Evolutionary conservation across 2,113 vertebrate genomes (phyloP).

Genomic region (Nothobranchius kuhntae): DNA sequence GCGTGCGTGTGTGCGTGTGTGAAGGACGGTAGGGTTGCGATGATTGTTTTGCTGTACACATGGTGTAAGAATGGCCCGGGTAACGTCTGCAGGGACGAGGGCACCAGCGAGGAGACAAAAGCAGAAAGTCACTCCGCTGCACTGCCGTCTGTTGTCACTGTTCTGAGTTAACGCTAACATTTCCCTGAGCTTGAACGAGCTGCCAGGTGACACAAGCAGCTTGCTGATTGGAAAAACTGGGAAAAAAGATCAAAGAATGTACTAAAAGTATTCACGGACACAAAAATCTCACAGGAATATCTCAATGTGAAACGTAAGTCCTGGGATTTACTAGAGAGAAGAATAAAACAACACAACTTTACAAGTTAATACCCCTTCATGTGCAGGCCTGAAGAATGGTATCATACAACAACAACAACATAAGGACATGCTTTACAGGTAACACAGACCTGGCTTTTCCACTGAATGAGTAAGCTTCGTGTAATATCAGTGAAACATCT

Average conservation of each 20-base stretch:
- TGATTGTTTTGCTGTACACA: conserved; percentile 59
- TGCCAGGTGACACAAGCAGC: conserved; percentile 62
- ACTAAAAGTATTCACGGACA: conserved; percentile 21
- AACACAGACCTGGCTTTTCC: no score
- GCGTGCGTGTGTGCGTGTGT: conserved; percentile 7
- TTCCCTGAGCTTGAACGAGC: conserved; percentile 60
- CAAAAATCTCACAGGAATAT: conserved; percentile 6
- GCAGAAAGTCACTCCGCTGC: conserved; percentile 58
- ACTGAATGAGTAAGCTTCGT: no score
- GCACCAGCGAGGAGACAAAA: conserved; percentile 40
- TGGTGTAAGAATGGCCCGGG: conserved; percentile 48
- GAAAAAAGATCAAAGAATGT: conserved; percentile 4
- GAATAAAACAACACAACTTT: neutral
- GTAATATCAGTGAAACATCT: no score
- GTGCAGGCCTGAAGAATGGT: no score
- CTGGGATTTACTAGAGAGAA: neutral
- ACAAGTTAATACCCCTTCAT: neutral
- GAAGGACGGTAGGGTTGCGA: conserved; percentile 46
- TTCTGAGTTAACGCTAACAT: conserved; percentile 64
- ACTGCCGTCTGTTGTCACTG: conserved; percentile 59
- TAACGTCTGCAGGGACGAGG: conserved; percentile 55
- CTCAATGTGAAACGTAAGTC: neutral
- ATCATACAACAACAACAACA: no score
- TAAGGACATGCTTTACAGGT: neutral
- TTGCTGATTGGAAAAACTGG: neutral